These are phyloP conservation scores for Scelioninae gen. 1 DNA, from an alignment of 2,888 invertebrate species.

Conservation along the genomic window DNA sequence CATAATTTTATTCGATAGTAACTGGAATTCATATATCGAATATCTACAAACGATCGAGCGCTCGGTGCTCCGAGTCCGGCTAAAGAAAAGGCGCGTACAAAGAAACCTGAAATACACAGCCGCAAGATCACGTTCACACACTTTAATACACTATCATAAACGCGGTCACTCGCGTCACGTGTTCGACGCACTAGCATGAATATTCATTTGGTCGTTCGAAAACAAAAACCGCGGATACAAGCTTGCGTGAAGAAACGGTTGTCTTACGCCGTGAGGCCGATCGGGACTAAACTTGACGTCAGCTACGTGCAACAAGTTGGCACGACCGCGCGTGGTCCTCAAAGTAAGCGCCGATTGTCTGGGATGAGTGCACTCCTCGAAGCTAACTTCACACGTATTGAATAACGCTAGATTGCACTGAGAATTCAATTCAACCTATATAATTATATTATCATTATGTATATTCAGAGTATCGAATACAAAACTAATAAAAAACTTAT, in stretches of 20 bases:
- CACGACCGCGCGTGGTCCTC: constrained; percentile 10
- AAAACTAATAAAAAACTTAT: too few species aligned
- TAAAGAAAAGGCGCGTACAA: constrained; percentile 25
- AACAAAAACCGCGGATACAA: constrained; percentile 23
- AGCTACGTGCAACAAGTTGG: constrained; percentile 51
- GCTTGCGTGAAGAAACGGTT: constrained; percentile 22
- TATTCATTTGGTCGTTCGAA: constrained; percentile 26
- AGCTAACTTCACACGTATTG: constrained; percentile 28
- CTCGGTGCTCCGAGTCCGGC: constrained; percentile 16
- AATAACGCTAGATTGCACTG: neutral
- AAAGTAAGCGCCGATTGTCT: constrained; percentile 18
- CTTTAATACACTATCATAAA: neutral
- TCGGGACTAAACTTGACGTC: constrained; percentile 54
- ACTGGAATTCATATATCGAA: neutral
- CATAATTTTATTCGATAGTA: constrained; percentile 31
- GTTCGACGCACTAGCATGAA: constrained; percentile 39
- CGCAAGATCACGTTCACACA: constrained; percentile 3
- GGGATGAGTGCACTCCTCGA: constrained; percentile 18
- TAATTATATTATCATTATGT: too few species aligned
- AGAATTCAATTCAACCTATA: too few species aligned
- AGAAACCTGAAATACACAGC: constrained; percentile 18
- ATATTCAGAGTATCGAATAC: too few species aligned
- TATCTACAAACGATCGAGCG: neutral
- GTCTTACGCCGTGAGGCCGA: constrained; percentile 32
- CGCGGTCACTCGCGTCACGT: constrained; percentile 44